Evolutionary conservation across 1,140 invertebrate species (phyloP).

Genomic region (Mya arenaria): DNA sequence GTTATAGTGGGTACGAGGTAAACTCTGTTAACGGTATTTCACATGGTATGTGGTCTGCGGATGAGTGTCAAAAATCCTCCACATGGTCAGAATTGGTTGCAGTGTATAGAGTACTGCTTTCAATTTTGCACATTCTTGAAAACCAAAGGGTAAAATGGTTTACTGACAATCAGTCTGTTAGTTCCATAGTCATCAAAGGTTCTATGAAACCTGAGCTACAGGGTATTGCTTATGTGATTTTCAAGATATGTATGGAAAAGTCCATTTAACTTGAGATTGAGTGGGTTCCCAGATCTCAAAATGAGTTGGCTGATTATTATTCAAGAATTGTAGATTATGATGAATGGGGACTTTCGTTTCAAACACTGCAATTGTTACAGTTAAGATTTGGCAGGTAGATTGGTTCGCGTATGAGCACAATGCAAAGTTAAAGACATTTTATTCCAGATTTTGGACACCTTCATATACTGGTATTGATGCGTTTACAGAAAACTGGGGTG

Average conservation of each 20-base stretch:
- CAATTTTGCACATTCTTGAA: neutral
- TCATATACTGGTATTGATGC: neutral
- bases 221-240: neutral
- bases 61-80: conserved; percentile 17
- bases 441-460: neutral
- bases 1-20: neutral
- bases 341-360: neutral
- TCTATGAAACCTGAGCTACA: conserved; percentile 6
- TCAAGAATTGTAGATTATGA: conserved; percentile 11
- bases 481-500: neutral
- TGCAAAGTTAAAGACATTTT: neutral
- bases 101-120: neutral
- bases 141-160: conserved; percentile 10
- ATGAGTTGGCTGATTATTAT: neutral
- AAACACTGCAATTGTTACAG: conserved; percentile 1
- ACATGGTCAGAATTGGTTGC: conserved; percentile 17
- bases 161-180: neutral
- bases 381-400: neutral
- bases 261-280: too few relatives aligned
- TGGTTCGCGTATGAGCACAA: conserved; percentile 9
- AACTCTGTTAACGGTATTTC: neutral
- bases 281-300: conserved; percentile 11
- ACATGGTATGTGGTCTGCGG: neutral
- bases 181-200: neutral
- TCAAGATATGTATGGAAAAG: neutral